Evolutionary conservation across 2,113 vertebrate species (phyloP), one percentile per base, ranked within the genome.

Genomic region (Lepisosteus oculatus): DNA sequence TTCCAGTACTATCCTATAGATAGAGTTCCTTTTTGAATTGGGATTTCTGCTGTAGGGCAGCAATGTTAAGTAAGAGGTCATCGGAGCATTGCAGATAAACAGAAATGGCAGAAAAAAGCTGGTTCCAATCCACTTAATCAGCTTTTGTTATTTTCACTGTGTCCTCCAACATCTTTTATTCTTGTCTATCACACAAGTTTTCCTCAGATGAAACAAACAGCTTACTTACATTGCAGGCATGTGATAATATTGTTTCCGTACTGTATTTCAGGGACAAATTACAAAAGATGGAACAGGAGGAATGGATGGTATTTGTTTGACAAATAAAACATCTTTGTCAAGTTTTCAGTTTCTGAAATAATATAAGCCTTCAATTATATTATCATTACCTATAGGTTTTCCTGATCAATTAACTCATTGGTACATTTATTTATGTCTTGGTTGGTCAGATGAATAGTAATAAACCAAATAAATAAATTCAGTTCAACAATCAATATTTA

Each of bases 81-180:
- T 41, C 4, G 6, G 57, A 44, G 59, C 8, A 13, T 72, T 12
- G 63, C 73, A 61, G 8, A 71, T 8, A 47, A 57, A 74, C 4
- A 55, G n/a, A 56, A 15, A 72, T 66, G 74, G 61, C 67, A 14
- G 41, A 72, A 68, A 69, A 76, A 68, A 64, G 29, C 14, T 14
- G 56, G 44, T 43, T 54, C 45, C 63, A 43, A 64, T 65, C 42
- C 45, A n/a, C 43, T 43, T 69, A 56, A 64, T 69, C 72, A 54
- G 59, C 4, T 14, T 64, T 6, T 67, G 17, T 15, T 43, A 29
- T 62, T 54, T 61, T 13, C 42, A 59, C 15, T 5, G 15, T 3
- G 9, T 66, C 42, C 51, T 61, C 2, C n/a, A 41, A 55, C 45
- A 41, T 29, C 61, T 41, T 12, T 1, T 4, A n/a, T 51, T 43